phyloP scores from a whole-genome alignment of 1,140 invertebrate genomes.

The Sarcophaga peregrina region DNA sequence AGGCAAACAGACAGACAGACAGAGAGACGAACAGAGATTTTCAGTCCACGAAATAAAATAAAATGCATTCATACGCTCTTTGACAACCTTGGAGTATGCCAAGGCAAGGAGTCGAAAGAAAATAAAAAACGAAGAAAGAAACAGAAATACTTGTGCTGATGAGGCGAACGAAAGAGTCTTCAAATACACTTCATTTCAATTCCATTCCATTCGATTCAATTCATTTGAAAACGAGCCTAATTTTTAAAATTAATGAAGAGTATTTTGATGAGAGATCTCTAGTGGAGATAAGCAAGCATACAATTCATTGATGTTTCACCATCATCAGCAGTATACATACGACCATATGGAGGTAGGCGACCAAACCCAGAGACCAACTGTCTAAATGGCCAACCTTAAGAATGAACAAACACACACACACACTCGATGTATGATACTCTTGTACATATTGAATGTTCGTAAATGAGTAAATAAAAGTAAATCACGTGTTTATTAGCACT shows the following conservation, averaged over 20 bases:
- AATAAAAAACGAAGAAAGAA: too few species aligned
- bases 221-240: slow-evolving; percentile 61
- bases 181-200: neutral
- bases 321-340: neutral
- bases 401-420: neutral
- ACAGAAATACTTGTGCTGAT: neutral
- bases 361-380: neutral
- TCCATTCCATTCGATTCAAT: neutral
- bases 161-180: neutral
- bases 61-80: slow-evolving; percentile 14
- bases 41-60: slow-evolving; percentile 1
- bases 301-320: slow-evolving; percentile 31
- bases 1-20: slow-evolving; percentile 49
- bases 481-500: slow-evolving; percentile 37
- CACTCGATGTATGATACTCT: neutral
- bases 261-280: slow-evolving; percentile 64
- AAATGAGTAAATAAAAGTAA: slow-evolving; percentile 15
- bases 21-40: slow-evolving; percentile 6
- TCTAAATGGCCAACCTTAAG: neutral
- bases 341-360: neutral
- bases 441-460: neutral
- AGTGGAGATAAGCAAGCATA: slow-evolving; percentile 19
- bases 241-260: slow-evolving; percentile 66
- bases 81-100: neutral
- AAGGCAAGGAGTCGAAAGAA: too few species aligned